Percentiles rank a stretch among this genome's conserved stretches.
These are phyloP conservation scores for Odocoileus virginianus DNA, from an alignment of 2,113 vertebrate genomes.

Conservation along the genomic window DNA sequence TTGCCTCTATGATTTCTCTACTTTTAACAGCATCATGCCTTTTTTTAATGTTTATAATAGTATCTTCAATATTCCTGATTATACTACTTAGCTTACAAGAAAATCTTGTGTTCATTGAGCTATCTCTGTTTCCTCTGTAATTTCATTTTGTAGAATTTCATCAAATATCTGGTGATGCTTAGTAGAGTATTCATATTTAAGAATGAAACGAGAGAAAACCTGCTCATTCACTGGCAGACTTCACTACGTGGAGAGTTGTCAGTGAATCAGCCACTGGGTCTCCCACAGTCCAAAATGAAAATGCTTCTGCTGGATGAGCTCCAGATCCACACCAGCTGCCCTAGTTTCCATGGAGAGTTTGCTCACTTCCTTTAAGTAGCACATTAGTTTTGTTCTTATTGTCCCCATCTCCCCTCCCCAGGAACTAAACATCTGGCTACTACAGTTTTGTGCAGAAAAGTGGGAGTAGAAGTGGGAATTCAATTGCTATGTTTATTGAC, in stretches of 20 bases:
- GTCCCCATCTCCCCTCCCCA: accelerated
- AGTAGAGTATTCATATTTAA: not conserved
- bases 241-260: not conserved
- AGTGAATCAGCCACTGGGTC: not conserved
- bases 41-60: not conserved
- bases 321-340: not conserved
- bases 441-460: not conserved
- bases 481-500: not conserved
- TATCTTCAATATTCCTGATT: not conserved
- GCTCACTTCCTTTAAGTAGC: not conserved
- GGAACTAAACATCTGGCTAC: not conserved
- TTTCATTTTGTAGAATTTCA: not conserved
- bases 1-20: not conserved
- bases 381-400: not conserved
- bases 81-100: not conserved
- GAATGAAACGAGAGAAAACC: not conserved
- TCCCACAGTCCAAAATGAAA: not conserved
- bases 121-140: not conserved
- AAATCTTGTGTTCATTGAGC: not conserved
- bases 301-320: not conserved
- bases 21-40: not conserved
- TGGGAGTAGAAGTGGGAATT: not conserved
- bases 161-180: not conserved
- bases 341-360: not conserved
- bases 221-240: not conserved